Evolutionary conservation across 92 coral and sea anemone species (phyloP).

Genomic region (Epizoanthus stellaris): DNA sequence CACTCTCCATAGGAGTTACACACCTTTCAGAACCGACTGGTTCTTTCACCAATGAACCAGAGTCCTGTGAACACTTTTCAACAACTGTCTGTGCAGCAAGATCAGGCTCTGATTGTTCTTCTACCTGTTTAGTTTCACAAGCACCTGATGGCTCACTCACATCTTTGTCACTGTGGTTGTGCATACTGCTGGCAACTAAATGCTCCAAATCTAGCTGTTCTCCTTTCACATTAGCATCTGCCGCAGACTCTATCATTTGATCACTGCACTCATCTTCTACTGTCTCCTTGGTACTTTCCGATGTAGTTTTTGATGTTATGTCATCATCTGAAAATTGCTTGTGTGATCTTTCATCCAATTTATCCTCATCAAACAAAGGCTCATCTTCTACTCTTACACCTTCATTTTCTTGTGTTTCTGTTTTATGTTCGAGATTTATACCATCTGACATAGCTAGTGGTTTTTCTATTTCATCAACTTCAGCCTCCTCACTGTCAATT

Average conservation of each 20-base stretch:
- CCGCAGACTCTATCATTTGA: no score
- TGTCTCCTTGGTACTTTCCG: no score
- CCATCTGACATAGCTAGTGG: conserved; percentile 14
- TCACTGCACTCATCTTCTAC: no score
- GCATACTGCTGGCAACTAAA: background rate
- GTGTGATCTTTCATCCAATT: background rate
- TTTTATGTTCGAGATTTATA: background rate
- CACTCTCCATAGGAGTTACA: no score
- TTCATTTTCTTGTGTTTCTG: background rate
- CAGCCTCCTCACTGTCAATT: conserved; percentile 1
- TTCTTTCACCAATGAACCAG: conserved; percentile 1
- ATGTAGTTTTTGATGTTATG: background rate
- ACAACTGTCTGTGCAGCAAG: background rate
- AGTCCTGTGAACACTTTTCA: background rate
- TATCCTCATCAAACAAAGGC: background rate
- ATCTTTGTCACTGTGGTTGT: background rate
- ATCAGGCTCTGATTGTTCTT: background rate
- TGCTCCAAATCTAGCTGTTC: background rate
- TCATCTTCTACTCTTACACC: background rate
- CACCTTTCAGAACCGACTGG: background rate
- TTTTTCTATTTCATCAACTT: conserved; percentile 5
- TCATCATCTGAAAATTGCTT: background rate
- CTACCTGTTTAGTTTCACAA: background rate
- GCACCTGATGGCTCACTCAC: background rate
- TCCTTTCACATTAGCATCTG: no score